Evolutionary conservation across 2,888 invertebrate genomes (phyloP), one percentile per base, ranked within the genome.

Genomic region (Andrena dorsata): DNA sequence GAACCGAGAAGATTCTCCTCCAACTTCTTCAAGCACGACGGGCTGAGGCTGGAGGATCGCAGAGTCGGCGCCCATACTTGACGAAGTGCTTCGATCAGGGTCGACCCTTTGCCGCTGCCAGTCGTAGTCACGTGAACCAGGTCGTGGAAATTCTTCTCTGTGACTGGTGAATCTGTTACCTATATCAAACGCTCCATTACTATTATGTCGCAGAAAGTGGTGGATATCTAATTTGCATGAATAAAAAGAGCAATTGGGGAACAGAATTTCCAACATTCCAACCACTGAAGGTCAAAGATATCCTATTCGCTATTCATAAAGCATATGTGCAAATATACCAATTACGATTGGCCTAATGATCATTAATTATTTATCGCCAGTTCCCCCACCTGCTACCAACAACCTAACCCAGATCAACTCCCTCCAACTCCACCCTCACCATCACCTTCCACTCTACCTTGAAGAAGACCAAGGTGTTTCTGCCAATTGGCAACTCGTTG

Each of bases 31-130:
- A 94, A 74, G 8, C 87, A 89, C 3, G 89, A 85, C 0, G 91
- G 74, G 65, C 89, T 90, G 1, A 92, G 72, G 6, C 92, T 93
- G 2, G 91, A 90, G 1, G 89, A 90, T 47, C 89, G 87, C 3
- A 94, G 80, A 0, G 91, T 90, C 32, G 93, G 93, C 0, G 86
- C 89, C 94, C 94, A 94, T 35, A 94, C 93, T 77, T 93, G 93
- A 2, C 93, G 92, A 2, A 94, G 86, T 0, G 91, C 90, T 61
- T 93, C 93, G 60, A 93, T 86, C 47, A 94, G 79, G 0, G 91
- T 84, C 7, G 88, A 86, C n/a, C 90, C 87, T 51, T 90, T 88
- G n/a, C 89, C 89, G 58, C 87, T 89, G 1, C 92, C 91, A 10
- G 91, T 92, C 3, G 93, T 92, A 5, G 90, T 88, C 6, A 94